Conservation (phyloP, 2,797 vertebrate genomes). For the Trachops cirrhosus region DNA sequence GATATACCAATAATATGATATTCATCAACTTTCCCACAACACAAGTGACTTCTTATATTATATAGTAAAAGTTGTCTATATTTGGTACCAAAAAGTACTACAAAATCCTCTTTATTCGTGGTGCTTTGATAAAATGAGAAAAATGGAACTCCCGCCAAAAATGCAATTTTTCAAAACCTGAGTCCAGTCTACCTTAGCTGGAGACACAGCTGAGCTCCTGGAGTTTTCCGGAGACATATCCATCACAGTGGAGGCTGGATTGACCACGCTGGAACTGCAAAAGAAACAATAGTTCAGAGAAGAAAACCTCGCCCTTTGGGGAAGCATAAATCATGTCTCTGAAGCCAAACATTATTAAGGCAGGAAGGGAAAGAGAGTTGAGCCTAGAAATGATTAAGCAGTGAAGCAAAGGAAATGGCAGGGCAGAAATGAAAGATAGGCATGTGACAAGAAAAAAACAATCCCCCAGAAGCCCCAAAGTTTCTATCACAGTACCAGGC, state of each 20-base stretch:
- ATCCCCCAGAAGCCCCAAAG: neutral
- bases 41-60: neutral
- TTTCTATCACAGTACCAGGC: neutral
- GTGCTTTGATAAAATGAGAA: slow-evolving; percentile 19
- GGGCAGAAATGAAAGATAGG: neutral
- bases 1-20: neutral
- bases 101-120: neutral
- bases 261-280: slow-evolving; percentile 69
- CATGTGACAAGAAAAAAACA: neutral
- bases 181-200: slow-evolving; percentile 83
- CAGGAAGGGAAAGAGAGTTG: neutral
- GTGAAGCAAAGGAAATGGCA: neutral
- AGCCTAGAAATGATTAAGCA: neutral
- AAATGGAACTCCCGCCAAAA: slow-evolving; percentile 3
- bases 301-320: neutral
- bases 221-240: slow-evolving; percentile 66
- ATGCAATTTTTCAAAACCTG: neutral
- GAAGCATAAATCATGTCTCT: neutral
- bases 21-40: neutral
- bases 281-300: slow-evolving; percentile 57
- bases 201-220: slow-evolving; percentile 68
- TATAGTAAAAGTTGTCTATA: neutral
- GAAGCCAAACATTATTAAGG: neutral
- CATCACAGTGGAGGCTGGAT: slow-evolving; percentile 14
- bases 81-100: neutral